Base-by-base conservation (phyloP, 1,140 invertebrate genomes). In the Drosophila jambulina region DNA sequence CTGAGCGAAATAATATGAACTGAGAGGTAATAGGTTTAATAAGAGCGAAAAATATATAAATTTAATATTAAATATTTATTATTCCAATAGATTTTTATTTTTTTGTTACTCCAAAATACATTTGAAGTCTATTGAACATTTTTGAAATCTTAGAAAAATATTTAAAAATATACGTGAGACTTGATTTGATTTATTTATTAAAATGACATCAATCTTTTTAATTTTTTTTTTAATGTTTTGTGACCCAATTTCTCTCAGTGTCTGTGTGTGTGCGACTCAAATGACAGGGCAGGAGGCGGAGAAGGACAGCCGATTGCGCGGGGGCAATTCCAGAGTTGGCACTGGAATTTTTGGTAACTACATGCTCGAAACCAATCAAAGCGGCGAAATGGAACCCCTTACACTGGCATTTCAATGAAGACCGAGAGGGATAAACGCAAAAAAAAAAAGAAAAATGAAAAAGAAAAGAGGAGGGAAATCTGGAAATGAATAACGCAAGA, bases 401-500 rank as follows among this genome's bases (percentile, higher is more conserved):
- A 69, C 84, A 68, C 64, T 78, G 75, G 64, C 75, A 78, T 78
- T 78, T 78, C 64, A 78, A 78, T 59, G 64, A 76, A 70, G 68
- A 54, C 70, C 61, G 29, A 75, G 68, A 64, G 38, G 53, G 46
- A 65, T 67, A 69, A 36, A 19, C 9, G 21, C 23, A 13, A 40
- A 40, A 48, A 25, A 43, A 19, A 48, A 17, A 12, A 21, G 6
- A 8, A 42, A 15, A 21, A 43, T 4, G 27, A 15, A 49, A 8
- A 34, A 42, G 17, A 27, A 25, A 27, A 40, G 32, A 3, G 60
- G 32, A 53, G 27, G 36, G 46, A 54, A 27, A 59, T 57, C 62
- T 67, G 69, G 51, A 78, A 87, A 86, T 86, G 80, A 83, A 86
- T 83, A 88, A 88, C 83, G 75, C 80, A 86, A 86, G 70, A 81